Evolutionary conservation across 2,888 invertebrate species (phyloP).

Genomic region (Salpingus planirostris): DNA sequence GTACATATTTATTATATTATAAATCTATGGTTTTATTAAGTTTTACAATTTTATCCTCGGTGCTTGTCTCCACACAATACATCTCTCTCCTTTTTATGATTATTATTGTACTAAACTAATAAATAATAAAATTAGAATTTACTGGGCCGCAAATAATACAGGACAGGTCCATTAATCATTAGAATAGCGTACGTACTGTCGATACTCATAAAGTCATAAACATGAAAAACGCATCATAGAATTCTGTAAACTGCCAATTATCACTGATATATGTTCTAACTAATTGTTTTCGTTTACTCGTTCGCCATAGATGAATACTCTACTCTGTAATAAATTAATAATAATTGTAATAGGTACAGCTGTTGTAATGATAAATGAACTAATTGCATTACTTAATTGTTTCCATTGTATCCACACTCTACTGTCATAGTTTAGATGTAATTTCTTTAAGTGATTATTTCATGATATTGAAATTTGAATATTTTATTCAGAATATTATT

Average conservation of each 20-base stretch:
- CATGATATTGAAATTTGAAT: no score
- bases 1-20: constrained; percentile 36
- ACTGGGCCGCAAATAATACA: constrained; percentile 24
- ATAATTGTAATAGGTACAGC: constrained; percentile 34
- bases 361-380: constrained; percentile 43
- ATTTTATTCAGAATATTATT: no score
- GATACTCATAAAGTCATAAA: constrained; percentile 21
- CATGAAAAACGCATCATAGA: constrained; percentile 17
- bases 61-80: constrained; percentile 31
- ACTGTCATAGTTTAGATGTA: constrained; percentile 15
- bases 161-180: constrained; percentile 40
- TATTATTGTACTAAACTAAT: no score
- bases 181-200: constrained; percentile 39
- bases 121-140: no score
- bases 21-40: constrained; percentile 30
- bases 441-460: constrained; percentile 14
- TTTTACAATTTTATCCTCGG: constrained; percentile 33
- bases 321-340: constrained; percentile 14
- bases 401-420: constrained; percentile 9
- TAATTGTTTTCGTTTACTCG: no score
- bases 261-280: no score
- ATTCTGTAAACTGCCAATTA: constrained; percentile 15
- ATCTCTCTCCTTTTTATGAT: no score
- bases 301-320: constrained; percentile 28
- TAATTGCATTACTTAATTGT: constrained; percentile 9